Base-by-base conservation (phyloP, 2,113 vertebrate species). In the Pelobates fuscus region DNA sequence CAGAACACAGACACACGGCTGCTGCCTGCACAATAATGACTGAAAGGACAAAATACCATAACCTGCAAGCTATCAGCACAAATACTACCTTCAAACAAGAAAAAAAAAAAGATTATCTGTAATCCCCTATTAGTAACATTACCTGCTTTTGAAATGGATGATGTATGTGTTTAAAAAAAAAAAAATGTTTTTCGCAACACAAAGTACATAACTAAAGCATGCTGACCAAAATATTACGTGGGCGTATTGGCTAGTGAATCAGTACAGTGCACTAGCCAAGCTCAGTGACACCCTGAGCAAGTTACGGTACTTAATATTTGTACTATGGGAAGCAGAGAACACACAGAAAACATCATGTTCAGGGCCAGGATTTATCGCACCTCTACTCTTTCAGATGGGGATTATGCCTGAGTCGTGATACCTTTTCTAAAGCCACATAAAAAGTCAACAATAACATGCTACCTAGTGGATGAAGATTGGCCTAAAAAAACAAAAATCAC, bases 51-150 rank as follows among this genome's bases (percentile, higher is more conserved):
- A 25, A 75, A 75, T 67, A 75, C 29, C 11, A 20, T 67, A 67
- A 59, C 63, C 64, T 30, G 54, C 59, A 67, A 67, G 20, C 30
- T 55, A 17, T 43, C 24, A 25, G 61, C 52, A 43, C 61, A 74
- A 66, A 66, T 57, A 57, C 27, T 58, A 49, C 26, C 58, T 60
- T 60, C 26, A 60, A 61, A 59, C 41, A 30, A 66, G 26, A 37
- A 30, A 27, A 60, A 65, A 64, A 60, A 60, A 44, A 12, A 77
- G 73, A 77, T 77, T 77, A 68, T 49, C 26, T 25, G 52, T 77
- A 77, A 77, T 77, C 55, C 57, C 65, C 73, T n/a, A 77, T 68
- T 77, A 61, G 64, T 14, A 61, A 68, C 63, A 77, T 77, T 77
- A 68, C 64, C 64, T 76, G 26, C 63, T 3, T 52, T 52, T 61